These are phyloP conservation scores for Rhagonycha fulva DNA, from an alignment of 2,888 invertebrate genomes.

Conservation along the genomic window DNA sequence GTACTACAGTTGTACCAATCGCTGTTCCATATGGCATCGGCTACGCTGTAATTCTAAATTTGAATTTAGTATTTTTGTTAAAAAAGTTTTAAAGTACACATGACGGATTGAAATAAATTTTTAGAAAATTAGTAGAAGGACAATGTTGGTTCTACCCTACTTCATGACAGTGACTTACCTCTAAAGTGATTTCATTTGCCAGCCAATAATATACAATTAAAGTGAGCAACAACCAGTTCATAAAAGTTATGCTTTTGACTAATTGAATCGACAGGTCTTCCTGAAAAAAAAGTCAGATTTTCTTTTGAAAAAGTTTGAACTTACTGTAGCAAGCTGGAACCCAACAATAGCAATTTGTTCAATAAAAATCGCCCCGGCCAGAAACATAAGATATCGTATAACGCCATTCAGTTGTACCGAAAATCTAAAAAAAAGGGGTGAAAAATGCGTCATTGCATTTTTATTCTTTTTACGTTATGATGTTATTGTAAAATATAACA, in stretches of 20 bases:
- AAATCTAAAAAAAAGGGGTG: slow-evolving; percentile 1
- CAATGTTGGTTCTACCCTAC: too few species aligned
- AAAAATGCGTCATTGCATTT: too few species aligned
- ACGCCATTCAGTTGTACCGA: slow-evolving; percentile 24
- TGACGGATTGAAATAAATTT: background rate
- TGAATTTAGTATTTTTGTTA: too few species aligned
- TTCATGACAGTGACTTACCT: background rate
- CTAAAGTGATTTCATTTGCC: background rate
- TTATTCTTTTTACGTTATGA: background rate
- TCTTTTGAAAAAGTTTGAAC: background rate
- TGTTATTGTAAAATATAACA: background rate
- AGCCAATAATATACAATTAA: too few species aligned
- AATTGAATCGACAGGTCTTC: too few species aligned
- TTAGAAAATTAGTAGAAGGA: background rate
- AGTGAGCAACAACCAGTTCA: too few species aligned
- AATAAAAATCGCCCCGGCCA: slow-evolving; percentile 40
- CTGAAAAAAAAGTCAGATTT: too few species aligned
- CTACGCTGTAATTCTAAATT: too few species aligned
- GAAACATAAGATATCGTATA: slow-evolving; percentile 38
- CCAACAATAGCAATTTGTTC: slow-evolving; percentile 38
- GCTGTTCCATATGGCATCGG: too few species aligned
- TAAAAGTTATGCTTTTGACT: too few species aligned
- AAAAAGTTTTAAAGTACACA: background rate
- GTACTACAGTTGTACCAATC: too few species aligned
- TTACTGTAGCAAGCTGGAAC: slow-evolving; percentile 38